Evolutionary conservation across 2,888 invertebrate genomes (phyloP).

Genomic region (Cosmia trapezina): DNA sequence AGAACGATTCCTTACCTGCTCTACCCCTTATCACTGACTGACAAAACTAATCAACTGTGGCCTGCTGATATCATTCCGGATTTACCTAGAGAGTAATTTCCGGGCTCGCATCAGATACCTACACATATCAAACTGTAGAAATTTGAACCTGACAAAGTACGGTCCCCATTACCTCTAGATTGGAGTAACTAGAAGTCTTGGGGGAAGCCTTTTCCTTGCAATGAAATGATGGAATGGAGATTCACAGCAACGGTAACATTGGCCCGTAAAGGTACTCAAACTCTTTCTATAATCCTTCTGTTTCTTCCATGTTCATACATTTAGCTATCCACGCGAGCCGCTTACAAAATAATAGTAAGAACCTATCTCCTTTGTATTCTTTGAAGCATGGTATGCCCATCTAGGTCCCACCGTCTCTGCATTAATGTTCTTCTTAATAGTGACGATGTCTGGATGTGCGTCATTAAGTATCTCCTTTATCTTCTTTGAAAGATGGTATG

Average conservation of each 20-base stretch:
- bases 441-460: too few species aligned
- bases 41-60: constrained; percentile 15
- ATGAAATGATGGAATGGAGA: neutral
- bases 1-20: neutral
- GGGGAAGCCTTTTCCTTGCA: neutral
- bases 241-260: neutral
- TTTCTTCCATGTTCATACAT: neutral
- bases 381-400: too few species aligned
- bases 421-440: too few species aligned
- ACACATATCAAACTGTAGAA: neutral
- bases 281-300: neutral
- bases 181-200: neutral
- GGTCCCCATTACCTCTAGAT: neutral
- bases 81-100: neutral
- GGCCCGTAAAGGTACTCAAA: neutral
- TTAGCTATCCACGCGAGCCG: neutral
- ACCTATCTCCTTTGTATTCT: neutral
- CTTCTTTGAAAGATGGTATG: neutral
- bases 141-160: neutral
- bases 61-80: constrained; percentile 4
- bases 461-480: too few species aligned
- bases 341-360: too few species aligned
- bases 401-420: too few species aligned
- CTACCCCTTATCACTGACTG: neutral
- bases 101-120: neutral